These are phyloP conservation scores for Chironomus striatipennis DNA, from an alignment of 1,140 invertebrate genomes.

Conservation along the genomic window DNA sequence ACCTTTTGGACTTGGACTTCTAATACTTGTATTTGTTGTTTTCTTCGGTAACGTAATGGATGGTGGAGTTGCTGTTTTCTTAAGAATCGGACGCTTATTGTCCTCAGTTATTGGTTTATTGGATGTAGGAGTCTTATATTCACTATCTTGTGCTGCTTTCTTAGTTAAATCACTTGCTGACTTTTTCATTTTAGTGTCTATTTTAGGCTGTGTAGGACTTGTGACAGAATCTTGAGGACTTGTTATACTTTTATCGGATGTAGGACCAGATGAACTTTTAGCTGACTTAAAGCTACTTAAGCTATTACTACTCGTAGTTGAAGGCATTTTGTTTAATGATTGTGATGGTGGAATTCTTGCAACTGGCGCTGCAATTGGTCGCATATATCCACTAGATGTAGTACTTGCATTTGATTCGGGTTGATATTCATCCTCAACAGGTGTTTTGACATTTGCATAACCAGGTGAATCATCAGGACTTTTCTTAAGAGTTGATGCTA, in stretches of 20 bases:
- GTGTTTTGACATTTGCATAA: conserved; percentile 30
- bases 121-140: conserved; percentile 31
- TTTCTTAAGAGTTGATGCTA: conserved; percentile 56
- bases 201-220: neutral
- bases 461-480: conserved; percentile 41
- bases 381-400: conserved; percentile 59
- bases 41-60: neutral
- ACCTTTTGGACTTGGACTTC: neutral
- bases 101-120: conserved; percentile 29
- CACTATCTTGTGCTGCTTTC: conserved; percentile 24
- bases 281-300: conserved; percentile 25
- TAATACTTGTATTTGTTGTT: neutral
- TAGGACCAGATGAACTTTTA: conserved; percentile 23
- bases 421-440: conserved; percentile 39
- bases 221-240: neutral
- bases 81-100: neutral
- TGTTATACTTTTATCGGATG: neutral
- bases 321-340: conserved; percentile 37
- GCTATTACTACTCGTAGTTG: conserved; percentile 27
- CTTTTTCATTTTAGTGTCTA: conserved; percentile 24
- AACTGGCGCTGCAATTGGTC: conserved; percentile 54
- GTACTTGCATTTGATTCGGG: conserved; percentile 48
- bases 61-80: neutral
- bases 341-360: conserved; percentile 57
- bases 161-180: conserved; percentile 25